Percentiles rank a stretch among this genome's conserved stretches.
Evolutionary conservation across 2,113 vertebrate species (phyloP).

Genomic region (Gasterosteus aculeatus): DNA sequence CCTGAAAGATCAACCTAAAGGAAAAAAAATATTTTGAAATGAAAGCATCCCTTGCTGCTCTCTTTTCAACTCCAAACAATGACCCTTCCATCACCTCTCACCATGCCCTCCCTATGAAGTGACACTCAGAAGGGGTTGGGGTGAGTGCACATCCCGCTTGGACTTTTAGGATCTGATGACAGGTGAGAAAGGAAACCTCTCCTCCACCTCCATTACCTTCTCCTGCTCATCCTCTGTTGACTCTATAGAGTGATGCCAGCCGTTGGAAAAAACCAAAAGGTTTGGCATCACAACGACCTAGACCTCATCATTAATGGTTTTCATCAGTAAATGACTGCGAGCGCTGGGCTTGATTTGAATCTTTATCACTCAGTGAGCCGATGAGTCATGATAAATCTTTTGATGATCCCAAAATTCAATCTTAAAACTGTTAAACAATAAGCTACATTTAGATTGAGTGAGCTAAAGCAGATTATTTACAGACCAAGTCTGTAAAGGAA

Average conservation of each 20-base stretch:
- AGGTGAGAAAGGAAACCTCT: slow-evolving; percentile 2
- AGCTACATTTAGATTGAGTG: neutral
- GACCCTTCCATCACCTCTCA: neutral
- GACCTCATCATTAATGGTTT: neutral
- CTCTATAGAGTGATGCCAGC: neutral
- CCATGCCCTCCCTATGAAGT: neutral
- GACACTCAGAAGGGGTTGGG: neutral
- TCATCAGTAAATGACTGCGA: slow-evolving; percentile 1
- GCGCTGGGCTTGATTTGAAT: neutral
- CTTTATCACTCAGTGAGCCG: neutral
- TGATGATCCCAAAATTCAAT: neutral
- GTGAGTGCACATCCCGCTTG: neutral
- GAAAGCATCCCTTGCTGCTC: neutral
- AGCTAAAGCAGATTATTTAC: slow-evolving; percentile 10
- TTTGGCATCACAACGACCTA: slow-evolving; percentile 2
- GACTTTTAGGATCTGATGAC: slow-evolving; percentile 6
- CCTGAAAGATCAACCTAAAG: neutral
- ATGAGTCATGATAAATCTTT: slow-evolving; percentile 8
- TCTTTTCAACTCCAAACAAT: neutral
- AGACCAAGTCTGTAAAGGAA: slow-evolving; percentile 7
- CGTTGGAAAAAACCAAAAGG: slow-evolving; percentile 2
- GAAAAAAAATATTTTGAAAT: neutral
- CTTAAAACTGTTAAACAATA: neutral
- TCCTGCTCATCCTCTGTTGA: neutral
- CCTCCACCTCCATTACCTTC: slow-evolving; percentile 5